A percentile compares a stretch with the other conserved stretches of the same genome.
phyloP scores from a whole-genome alignment of 1,140 invertebrate species.

The Onthophagus taurus region DNA sequence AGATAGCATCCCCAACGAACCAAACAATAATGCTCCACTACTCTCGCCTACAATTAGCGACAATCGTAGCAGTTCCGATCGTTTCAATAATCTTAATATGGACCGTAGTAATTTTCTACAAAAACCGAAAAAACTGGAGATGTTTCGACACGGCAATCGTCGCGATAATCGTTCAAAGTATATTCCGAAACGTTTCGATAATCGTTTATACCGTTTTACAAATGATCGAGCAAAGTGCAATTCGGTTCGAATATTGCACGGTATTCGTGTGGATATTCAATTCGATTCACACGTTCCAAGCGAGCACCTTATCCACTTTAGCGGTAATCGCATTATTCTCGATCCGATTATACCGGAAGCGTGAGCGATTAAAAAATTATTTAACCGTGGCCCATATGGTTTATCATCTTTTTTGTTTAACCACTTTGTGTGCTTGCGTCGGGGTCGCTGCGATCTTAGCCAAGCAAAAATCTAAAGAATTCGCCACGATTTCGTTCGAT shows the following conservation, averaged over 20 bases:
- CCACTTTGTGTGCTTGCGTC: slow-evolving; percentile 42
- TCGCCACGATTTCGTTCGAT: slow-evolving; percentile 9
- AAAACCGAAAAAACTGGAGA: slow-evolving; percentile 40
- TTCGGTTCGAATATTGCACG: slow-evolving; percentile 37
- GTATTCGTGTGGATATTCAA: slow-evolving; percentile 42
- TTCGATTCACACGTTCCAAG: slow-evolving; percentile 44
- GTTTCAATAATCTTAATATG: slow-evolving; percentile 35
- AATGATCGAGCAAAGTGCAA: slow-evolving; percentile 28
- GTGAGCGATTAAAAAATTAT: slow-evolving; percentile 40
- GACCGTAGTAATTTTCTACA: slow-evolving; percentile 39
- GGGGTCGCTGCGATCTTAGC: slow-evolving; percentile 40
- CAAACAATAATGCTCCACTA: slow-evolving; percentile 30
- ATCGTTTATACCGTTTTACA: slow-evolving; percentile 37
- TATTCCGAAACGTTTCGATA: slow-evolving; percentile 37
- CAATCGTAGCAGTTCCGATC: slow-evolving; percentile 37
- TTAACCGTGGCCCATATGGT: slow-evolving; percentile 43
- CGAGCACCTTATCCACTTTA: slow-evolving; percentile 43
- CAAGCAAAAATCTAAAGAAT: slow-evolving; percentile 16
- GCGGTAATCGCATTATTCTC: slow-evolving; percentile 42
- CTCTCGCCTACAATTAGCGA: slow-evolving; percentile 32
- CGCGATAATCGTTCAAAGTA: slow-evolving; percentile 36
- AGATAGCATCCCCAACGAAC: no score
- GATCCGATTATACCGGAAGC: slow-evolving; percentile 38
- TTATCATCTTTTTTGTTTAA: slow-evolving; percentile 45
- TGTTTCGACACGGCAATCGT: slow-evolving; percentile 44